Base-by-base conservation (phyloP, 2,113 vertebrate species). In the Cervus canadensis region DNA sequence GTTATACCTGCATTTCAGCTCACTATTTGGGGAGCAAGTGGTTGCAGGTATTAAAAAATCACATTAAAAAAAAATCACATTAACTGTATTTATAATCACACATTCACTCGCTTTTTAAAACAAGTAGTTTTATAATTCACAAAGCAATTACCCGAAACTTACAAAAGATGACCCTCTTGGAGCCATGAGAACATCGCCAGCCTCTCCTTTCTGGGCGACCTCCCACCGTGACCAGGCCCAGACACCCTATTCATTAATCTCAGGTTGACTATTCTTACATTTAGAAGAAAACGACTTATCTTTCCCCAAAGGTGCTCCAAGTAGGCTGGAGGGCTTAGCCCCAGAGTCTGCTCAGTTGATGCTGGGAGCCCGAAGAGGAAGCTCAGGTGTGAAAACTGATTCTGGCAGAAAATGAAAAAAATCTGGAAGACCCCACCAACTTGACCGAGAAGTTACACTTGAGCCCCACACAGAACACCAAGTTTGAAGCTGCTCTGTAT, bases 261-360 rank as follows among this genome's bases (percentile, higher is more conserved):
- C 64, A 54, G 52, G n/a, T 2, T 52, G 67, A 17, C 28, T n/a
- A 17, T 0, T 21, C n/a, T 12, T 4, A 10, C 9, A 8, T 7
- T 56, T 5, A 88, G 60, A 57, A 84, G 26, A 43, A 60, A 26
- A 16, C 0, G 0, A 15, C n/a, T 52, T 3, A 2, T 62, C 17
- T 43, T 17, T 21, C 26, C 87, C 40, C n/a, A 28, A 14, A 78
- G 59, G 23, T 13, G 6, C 40, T n/a, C 56, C 56, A 43, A 7
- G 76, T 43, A 40, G 16, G 45, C 62, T 13, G 23, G 36, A 6
- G 1, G 57, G 67, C 15, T 59, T 45, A 26, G 64, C 33, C 9
- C 17, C 25, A 54, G 7, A 15, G 2, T 1, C 17, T 13, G 6
- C 15, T 56, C n/a, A 7, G 11, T 6, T 0, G 30, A 30, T 12